Percentiles rank a stretch among this genome's conserved stretches.
phyloP scores from a whole-genome alignment of 1,140 invertebrate species.

The Drosophila sturtevanti region DNA sequence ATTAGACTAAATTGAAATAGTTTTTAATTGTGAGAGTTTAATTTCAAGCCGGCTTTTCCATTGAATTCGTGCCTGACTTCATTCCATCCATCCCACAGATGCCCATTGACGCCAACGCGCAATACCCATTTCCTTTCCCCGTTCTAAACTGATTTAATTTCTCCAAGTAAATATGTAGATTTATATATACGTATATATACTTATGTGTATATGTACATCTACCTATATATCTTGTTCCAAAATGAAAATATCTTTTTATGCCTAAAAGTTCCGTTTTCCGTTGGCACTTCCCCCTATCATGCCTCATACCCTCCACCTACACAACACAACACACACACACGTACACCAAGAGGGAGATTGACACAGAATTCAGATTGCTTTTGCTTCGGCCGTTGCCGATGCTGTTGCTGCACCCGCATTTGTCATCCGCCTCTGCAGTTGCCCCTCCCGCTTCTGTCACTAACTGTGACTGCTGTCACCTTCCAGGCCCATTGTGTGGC shows the following conservation, averaged over 20 bases:
- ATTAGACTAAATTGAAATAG: not conserved
- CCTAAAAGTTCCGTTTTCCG: constrained; percentile 40
- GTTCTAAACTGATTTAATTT: constrained; percentile 8
- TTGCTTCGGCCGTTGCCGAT: constrained; percentile 17
- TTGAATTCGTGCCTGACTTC: not conserved
- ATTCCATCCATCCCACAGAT: constrained; percentile 5
- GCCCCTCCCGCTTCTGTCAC: constrained; percentile 34
- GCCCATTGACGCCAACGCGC: constrained; percentile 19
- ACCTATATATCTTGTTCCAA: constrained; percentile 38
- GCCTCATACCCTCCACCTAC: constrained; percentile 5
- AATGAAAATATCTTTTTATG: constrained; percentile 27
- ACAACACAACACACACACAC: constrained; percentile 26
- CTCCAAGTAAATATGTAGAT: constrained; percentile 4
- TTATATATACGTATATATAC: constrained; percentile 53
- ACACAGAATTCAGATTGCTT: constrained; percentile 56
- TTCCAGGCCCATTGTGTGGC: constrained; percentile 41
- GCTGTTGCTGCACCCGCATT: constrained; percentile 52
- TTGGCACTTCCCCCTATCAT: constrained; percentile 1
- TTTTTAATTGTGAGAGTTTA: not conserved
- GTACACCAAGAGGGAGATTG: constrained; percentile 34
- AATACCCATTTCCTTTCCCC: constrained; percentile 10
- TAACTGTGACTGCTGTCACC: constrained; percentile 30
- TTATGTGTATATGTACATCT: constrained; percentile 16
- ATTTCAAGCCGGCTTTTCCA: not conserved
- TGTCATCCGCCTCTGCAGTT: constrained; percentile 45